Evolutionary conservation across 2,888 invertebrate species (phyloP), one percentile per base, ranked within the genome.

Genomic region (Anarsia innoxiella): DNA sequence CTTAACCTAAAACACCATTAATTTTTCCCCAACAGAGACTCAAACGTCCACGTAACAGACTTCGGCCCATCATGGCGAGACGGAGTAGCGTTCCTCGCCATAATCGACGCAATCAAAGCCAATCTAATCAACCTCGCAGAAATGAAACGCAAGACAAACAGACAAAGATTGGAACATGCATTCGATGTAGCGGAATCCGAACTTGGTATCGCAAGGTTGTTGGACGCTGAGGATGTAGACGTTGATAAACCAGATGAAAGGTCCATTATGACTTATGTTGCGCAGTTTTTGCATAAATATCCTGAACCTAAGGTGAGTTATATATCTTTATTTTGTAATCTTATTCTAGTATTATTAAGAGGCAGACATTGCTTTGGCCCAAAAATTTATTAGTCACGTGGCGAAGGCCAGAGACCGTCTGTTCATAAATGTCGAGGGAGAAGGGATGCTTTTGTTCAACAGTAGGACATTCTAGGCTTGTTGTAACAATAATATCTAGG

Each of bases 181-280:
- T 98, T 98, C 78, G 91, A 93, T 63, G 91, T 96, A 16, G 98
- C 98, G 12, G 97, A 98, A 82, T 88, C 86, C 37, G 93, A 96
- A 64, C 85, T 98, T 25, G 97, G 97, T 32, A 97, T 98, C 58
- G 93, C 96, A 12, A 89, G 94, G 55, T 86, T 98, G 8, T 82
- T 98, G 37, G 98, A 98, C 70, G 94, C 97, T 2, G 97, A 97
- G 82, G 97, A 97, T 76, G 96, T 97, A 34, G 97, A 97, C 72
- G 96, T 97, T 14, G 92, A 94, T 15, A 94, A 95, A 68, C 98
- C 98, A 2, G 98, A 98, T 74, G 98, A 98, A 73, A 93, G 95
- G 78, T 97, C 96, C 45, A 95, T 98, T 57, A 98, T 98, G 97
- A 98, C 98, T 16, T 98, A 98, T 73, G 97, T 98, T 45, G 97